phyloP scores from a whole-genome alignment of 2,797 vertebrate species.

The Microhierax caerulescens region DNA sequence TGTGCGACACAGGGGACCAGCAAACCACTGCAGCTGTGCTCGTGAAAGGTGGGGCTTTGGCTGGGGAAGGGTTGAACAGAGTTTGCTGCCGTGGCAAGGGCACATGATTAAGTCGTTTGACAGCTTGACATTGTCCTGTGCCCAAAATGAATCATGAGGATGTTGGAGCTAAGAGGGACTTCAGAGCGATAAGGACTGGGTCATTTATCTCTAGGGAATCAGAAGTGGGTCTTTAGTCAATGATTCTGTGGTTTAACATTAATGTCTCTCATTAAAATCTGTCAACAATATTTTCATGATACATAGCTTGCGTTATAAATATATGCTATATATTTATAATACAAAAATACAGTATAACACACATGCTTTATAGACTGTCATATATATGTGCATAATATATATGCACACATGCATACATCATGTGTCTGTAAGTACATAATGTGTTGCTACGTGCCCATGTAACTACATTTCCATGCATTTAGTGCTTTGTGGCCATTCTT shows the following conservation, averaged over 20 bases:
- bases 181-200: background rate
- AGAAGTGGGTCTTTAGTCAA: background rate
- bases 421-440: background rate
- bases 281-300: background rate
- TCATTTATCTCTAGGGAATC: background rate
- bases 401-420: background rate
- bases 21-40: slow-evolving; percentile 35
- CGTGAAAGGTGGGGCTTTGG: slow-evolving; percentile 58
- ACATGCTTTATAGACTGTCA: background rate
- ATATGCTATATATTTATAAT: background rate
- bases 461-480: background rate
- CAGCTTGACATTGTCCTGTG: background rate
- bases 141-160: fast-evolving
- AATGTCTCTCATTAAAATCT: background rate
- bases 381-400: background rate
- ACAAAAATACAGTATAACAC: background rate
- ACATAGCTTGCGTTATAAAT: background rate
- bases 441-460: fast-evolving
- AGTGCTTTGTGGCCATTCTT: background rate
- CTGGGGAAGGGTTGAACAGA: background rate
- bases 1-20: slow-evolving; percentile 63
- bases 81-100: fast-evolving
- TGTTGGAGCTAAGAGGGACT: background rate
- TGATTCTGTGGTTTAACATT: background rate
- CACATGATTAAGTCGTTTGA: fast-evolving